Conservation (phyloP, 2,888 invertebrate species). For the Drosophila paranaensis region DNA sequence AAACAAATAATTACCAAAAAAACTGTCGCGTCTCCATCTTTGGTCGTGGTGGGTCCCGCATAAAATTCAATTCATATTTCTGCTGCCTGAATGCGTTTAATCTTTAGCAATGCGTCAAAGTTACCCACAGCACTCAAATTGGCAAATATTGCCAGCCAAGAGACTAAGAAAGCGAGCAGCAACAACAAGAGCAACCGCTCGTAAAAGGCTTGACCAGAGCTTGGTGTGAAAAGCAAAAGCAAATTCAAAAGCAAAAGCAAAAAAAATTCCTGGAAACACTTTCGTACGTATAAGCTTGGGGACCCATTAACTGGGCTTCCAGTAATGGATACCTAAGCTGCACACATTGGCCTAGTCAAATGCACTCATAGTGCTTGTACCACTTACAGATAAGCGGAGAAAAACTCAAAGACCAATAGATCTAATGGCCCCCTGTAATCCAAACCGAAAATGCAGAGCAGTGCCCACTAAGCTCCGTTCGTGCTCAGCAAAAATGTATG, state of each 20-base stretch:
- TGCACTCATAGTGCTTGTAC: not conserved
- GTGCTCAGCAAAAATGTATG: not conserved
- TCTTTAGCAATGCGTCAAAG: slow-evolving; percentile 62
- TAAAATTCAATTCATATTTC: slow-evolving; percentile 59
- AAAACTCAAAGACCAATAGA: slow-evolving; percentile 11
- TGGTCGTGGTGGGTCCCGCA: slow-evolving; percentile 23
- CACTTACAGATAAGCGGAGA: slow-evolving; percentile 8
- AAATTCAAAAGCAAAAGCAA: slow-evolving; percentile 22
- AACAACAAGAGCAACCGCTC: slow-evolving; percentile 17
- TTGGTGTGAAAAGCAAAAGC: slow-evolving; percentile 66
- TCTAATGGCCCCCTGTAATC: not conserved
- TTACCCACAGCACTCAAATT: slow-evolving; percentile 72
- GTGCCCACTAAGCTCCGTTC: not conserved
- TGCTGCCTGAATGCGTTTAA: slow-evolving; percentile 26
- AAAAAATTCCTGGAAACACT: slow-evolving; percentile 62
- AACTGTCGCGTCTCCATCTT: slow-evolving; percentile 33
- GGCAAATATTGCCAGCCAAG: slow-evolving; percentile 53
- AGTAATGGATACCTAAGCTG: slow-evolving; percentile 56
- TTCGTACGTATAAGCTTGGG: slow-evolving; percentile 47
- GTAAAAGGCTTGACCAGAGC: slow-evolving; percentile 61
- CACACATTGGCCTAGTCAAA: slow-evolving; percentile 13
- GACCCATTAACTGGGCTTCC: slow-evolving; percentile 62
- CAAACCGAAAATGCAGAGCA: not conserved
- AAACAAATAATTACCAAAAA: slow-evolving; percentile 72
- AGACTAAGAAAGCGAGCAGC: slow-evolving; percentile 32